Base-by-base conservation (phyloP, 2,888 invertebrate genomes). In the Monochamus alternatus region DNA sequence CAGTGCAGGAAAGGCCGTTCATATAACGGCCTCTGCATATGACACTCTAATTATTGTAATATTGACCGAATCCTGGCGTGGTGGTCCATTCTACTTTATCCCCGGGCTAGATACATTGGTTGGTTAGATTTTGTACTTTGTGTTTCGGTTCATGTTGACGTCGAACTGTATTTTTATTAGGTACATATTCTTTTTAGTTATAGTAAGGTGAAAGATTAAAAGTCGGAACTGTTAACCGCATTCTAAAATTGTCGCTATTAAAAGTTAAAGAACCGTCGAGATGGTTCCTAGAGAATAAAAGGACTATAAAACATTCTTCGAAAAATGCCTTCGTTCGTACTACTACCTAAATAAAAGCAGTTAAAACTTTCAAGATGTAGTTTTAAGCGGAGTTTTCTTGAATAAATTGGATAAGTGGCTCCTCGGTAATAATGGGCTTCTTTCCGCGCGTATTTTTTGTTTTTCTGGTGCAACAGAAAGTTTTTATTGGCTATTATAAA, bases 301-400 rank as follows among this genome's bases (percentile, higher is more conserved):
- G 64, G 64, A 63, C 58, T 55, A 63, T 58, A 64, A 64, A 8
- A 12, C 32, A 63, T 38, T 12, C 55, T 14, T 38, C 64, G 52
- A 32, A 72, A 72, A 72, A 71, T 64, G 55, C 38, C 55, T 32
- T 5, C 72, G 63, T 64, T 55, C 64, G 58, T 55, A 22, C 38
- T 63, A 63, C 32, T 10, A n/a, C 9, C 51, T 44, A 63, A 63
- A 63, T 47, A 64, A 44, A 22, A 63, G 43, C 62, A 14, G 43
- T 52, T 71, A 14, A 58, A 72, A 72, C 64, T 72, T 72, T 58
- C 31, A 31, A 72, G 58, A n/a, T 44, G 64, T 58, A 58, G 43
- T 72, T 72, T 65, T 47, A 55, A 58, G 65, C 38, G 72, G 30
- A 55, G 30, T 58, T 58, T 64, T 65, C 63, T 72, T 63, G 72